These are phyloP conservation scores for Grammomys dolichurus DNA, from an alignment of 2,113 vertebrate genomes.

Conservation along the genomic window DNA sequence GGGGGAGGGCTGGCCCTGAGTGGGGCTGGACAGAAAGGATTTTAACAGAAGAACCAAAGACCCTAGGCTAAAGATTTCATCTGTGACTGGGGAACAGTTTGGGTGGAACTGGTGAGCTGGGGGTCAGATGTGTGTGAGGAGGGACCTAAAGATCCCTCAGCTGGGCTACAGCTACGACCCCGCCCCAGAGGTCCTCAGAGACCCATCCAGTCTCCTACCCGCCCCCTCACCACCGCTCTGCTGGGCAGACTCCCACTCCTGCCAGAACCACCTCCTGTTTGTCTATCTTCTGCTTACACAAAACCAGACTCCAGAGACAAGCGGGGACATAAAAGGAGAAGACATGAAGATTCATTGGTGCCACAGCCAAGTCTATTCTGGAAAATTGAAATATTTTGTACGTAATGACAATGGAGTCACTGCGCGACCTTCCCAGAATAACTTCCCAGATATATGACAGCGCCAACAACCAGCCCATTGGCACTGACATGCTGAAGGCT, in stretches of 20 bases:
- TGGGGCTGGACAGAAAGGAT: neutral
- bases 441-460: conserved; percentile 63
- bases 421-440: conserved; percentile 47
- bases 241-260: fast-evolving
- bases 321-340: conserved; percentile 1
- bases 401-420: conserved; percentile 66
- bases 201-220: neutral
- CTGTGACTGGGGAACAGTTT: neutral
- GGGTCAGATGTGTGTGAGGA: neutral
- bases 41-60: neutral
- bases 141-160: neutral
- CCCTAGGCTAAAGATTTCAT: neutral
- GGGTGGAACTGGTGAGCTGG: neutral
- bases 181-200: neutral
- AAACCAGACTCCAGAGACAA: conserved; percentile 62
- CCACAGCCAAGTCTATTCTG: conserved; percentile 36
- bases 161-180: neutral
- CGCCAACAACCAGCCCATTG: conserved; percentile 22
- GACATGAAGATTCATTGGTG: conserved; percentile 62
- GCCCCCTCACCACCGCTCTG: neutral
- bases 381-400: conserved; percentile 81
- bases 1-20: neutral
- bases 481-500: conserved; percentile 63
- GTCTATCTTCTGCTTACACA: neutral
- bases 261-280: neutral